These are phyloP conservation scores for Dolichomitus sp. DNA, from an alignment of 2,888 invertebrate genomes.

Conservation along the genomic window DNA sequence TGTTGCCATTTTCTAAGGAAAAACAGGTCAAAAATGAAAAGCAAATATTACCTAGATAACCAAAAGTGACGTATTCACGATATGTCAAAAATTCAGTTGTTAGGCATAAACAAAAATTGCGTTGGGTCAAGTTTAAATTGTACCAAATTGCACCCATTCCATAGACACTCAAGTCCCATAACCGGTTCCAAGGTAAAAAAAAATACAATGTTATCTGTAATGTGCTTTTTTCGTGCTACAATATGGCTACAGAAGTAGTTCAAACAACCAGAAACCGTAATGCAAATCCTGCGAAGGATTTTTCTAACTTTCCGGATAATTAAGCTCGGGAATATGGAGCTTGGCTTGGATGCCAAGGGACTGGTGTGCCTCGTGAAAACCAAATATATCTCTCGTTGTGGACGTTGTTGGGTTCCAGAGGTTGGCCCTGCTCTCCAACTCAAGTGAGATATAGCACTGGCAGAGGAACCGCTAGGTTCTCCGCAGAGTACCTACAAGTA, in stretches of 20 bases:
- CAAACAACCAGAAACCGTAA: not conserved
- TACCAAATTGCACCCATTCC: no score
- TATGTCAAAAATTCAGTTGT: no score
- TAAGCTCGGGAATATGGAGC: constrained; percentile 24
- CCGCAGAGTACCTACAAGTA: constrained; percentile 27
- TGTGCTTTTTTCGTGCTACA: not conserved
- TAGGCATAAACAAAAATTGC: no score
- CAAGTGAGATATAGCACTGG: constrained; percentile 33
- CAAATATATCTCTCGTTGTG: constrained; percentile 47
- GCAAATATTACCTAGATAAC: no score
- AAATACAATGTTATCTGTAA: not conserved
- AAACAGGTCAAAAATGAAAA: no score
- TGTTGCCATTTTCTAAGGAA: no score
- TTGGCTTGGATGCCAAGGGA: constrained; percentile 2
- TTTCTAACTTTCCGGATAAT: constrained; percentile 44
- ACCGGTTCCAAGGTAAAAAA: no score
- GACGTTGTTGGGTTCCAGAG: constrained; percentile 37
- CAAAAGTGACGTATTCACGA: no score
- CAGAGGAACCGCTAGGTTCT: constrained; percentile 24
- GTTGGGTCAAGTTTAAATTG: no score
- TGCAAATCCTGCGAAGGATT: constrained; percentile 12
- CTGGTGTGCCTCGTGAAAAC: constrained; percentile 28
- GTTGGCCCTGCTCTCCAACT: constrained; percentile 19
- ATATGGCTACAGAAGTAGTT: not conserved
- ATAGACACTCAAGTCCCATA: no score